Evolutionary conservation across 2,888 invertebrate species (phyloP).

Genomic region (Asteroscopus sphinx): DNA sequence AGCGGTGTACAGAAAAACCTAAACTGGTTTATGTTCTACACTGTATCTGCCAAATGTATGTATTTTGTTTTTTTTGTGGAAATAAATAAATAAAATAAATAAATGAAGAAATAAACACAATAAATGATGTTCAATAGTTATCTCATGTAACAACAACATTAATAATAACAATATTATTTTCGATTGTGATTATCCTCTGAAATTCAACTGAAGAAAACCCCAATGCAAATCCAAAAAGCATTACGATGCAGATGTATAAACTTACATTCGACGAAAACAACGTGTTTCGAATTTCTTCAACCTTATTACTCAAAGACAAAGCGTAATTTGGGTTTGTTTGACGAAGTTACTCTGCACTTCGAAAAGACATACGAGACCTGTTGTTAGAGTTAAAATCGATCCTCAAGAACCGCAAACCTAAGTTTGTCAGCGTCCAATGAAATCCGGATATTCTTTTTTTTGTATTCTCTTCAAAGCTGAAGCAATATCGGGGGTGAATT

Average conservation of each 20-base stretch:
- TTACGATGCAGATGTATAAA: constrained; percentile 53
- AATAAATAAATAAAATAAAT: too few relatives aligned
- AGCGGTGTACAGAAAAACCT: too few relatives aligned
- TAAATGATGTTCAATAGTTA: not conserved
- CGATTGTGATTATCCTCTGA: constrained; percentile 2
- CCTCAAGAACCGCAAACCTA: constrained; percentile 33
- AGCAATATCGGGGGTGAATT: constrained; percentile 68
- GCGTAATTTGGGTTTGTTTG: constrained; percentile 48
- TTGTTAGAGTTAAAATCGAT: constrained; percentile 28
- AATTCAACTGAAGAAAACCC: constrained; percentile 9
- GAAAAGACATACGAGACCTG: constrained; percentile 9
- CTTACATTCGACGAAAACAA: constrained; percentile 47
- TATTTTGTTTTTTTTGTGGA: too few relatives aligned
- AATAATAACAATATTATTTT: constrained; percentile 1
- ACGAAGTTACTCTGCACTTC: constrained; percentile 39
- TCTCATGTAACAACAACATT: not conserved
- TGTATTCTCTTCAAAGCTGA: constrained; percentile 59
- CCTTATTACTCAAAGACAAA: constrained; percentile 52
- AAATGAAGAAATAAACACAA: too few relatives aligned
- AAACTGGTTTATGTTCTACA: too few relatives aligned
- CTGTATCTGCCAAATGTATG: too few relatives aligned
- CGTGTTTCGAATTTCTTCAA: constrained; percentile 50
- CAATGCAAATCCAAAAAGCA: constrained; percentile 49
- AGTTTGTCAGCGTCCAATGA: constrained; percentile 54
- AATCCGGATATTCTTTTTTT: constrained; percentile 61